Evolutionary conservation across 2,888 invertebrate species (phyloP), one percentile per base, ranked within the genome.

Genomic region (Drosophila hamatofila): DNA sequence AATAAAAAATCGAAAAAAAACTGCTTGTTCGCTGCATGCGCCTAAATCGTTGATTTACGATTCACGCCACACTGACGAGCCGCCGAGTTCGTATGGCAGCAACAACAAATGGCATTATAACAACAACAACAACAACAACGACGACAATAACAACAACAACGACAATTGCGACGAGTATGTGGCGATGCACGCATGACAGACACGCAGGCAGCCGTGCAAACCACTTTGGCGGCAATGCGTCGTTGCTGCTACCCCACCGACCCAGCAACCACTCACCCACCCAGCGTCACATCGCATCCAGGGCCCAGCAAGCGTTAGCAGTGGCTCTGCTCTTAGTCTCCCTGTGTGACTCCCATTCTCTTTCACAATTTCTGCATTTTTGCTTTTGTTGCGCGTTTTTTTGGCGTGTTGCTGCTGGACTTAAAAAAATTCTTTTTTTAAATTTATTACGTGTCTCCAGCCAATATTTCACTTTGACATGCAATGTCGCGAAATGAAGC

Each of bases 381-480:
- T 23, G 23, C 37, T 76, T 71, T 75, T 62, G 46, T 62, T 25
- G 12, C 21, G 30, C 51, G 14, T 21, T 56, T 39, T 48, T 52
- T 68, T 39, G 23, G 74, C 16, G 67, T 67, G 74, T 62, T 77
- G 83, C 75, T 76, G 80, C 30, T 54, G 54, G 69, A 72, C 72
- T 76, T 80, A 83, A 81, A 83, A 83, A 46, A 84, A 23, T 25
- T 79, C 75, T 80, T 86, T 85, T 80, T 81, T 90, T 65, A 91
- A 91, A 91, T 92, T 92, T 92, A 92, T 92, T 91, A 92, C 92
- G 88, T 91, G 88, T 91, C 91, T 91, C 88, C 89, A 88, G 90
- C 91, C 91, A 92, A 92, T 91, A 92, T 91, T 91, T 92, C 92
- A 91, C 91, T 90, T 91, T 91, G 91, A 91, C 91, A 89, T 91